phyloP scores from a whole-genome alignment of 2,797 vertebrate genomes.

The Anomalospiza imberbis region DNA sequence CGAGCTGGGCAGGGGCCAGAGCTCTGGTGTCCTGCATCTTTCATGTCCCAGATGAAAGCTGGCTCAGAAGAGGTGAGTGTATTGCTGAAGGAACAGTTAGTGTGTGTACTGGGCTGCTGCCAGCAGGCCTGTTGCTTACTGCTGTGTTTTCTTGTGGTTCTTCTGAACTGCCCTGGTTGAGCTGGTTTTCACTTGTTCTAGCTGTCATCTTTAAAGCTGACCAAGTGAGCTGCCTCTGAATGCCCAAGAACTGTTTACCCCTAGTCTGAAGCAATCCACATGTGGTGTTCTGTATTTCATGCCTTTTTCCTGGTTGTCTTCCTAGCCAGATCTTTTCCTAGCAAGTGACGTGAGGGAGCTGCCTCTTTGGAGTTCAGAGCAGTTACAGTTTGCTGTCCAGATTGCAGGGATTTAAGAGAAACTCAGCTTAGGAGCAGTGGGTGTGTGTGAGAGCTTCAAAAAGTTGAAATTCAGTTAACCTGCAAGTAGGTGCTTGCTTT shows the following conservation, averaged over 20 bases:
- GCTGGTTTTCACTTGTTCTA: not conserved
- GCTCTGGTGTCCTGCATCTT: conserved; percentile 77
- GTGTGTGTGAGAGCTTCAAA: not conserved
- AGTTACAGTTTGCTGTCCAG: not conserved
- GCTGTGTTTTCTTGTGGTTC: not conserved
- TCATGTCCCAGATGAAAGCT: conserved; percentile 29
- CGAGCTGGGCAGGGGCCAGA: not conserved
- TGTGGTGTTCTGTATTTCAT: not conserved
- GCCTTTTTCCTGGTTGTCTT: not conserved
- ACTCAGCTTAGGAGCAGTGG: not conserved
- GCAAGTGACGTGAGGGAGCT: not conserved
- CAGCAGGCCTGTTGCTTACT: not conserved
- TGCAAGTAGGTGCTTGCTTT: not conserved
- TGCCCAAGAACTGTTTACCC: not conserved
- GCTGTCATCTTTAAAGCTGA: not conserved
- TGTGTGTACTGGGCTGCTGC: not conserved
- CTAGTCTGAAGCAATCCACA: not conserved
- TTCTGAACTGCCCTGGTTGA: not conserved
- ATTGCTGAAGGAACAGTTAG: not conserved
- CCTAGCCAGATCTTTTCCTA: not conserved
- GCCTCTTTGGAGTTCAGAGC: not conserved
- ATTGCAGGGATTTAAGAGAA: not conserved
- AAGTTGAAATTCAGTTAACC: not conserved
- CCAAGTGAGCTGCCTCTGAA: not conserved
- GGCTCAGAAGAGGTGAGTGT: conserved; percentile 37